Evolutionary conservation across 1,140 invertebrate genomes (phyloP).

Genomic region (Pachyrhynchus sulphureomaculatus): DNA sequence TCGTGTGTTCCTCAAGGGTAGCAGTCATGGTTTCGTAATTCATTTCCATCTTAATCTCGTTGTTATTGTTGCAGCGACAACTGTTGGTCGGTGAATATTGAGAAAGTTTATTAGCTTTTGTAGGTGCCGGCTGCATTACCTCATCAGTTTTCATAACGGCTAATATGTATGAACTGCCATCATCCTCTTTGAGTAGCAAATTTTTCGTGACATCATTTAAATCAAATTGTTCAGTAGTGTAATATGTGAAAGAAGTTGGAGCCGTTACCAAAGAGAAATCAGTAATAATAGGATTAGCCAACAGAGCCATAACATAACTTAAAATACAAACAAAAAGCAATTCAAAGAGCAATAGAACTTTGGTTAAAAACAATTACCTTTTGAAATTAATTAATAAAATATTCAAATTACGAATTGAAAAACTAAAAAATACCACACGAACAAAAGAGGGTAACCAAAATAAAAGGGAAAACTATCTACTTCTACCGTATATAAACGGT

Average conservation of each 20-base stretch:
- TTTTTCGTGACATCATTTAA: conserved; percentile 24
- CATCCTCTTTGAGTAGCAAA: conserved; percentile 1
- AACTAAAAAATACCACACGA: too few relatives aligned
- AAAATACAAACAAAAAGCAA: too few relatives aligned
- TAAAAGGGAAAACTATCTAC: too few relatives aligned
- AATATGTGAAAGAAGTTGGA: conserved; percentile 42
- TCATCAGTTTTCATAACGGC: conserved; percentile 25
- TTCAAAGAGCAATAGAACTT: too few relatives aligned
- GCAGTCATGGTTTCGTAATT: not conserved
- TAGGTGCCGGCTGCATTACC: conserved; percentile 6
- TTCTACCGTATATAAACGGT: too few relatives aligned
- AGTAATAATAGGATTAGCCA: too few relatives aligned
- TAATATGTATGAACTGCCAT: conserved; percentile 21
- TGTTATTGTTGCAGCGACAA: conserved; percentile 38
- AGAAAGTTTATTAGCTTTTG: not conserved
- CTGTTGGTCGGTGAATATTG: conserved; percentile 17
- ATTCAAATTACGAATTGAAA: too few relatives aligned
- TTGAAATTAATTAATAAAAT: too few relatives aligned
- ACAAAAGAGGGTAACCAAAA: too few relatives aligned
- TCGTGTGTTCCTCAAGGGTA: not conserved
- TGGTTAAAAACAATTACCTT: too few relatives aligned
- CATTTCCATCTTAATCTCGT: not conserved
- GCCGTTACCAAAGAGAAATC: too few relatives aligned
- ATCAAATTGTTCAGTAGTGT: conserved; percentile 21
- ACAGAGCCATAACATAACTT: too few relatives aligned